Base-by-base conservation (phyloP, 2,113 vertebrate species). In the Rhinopomastus cyanomelas region DNA sequence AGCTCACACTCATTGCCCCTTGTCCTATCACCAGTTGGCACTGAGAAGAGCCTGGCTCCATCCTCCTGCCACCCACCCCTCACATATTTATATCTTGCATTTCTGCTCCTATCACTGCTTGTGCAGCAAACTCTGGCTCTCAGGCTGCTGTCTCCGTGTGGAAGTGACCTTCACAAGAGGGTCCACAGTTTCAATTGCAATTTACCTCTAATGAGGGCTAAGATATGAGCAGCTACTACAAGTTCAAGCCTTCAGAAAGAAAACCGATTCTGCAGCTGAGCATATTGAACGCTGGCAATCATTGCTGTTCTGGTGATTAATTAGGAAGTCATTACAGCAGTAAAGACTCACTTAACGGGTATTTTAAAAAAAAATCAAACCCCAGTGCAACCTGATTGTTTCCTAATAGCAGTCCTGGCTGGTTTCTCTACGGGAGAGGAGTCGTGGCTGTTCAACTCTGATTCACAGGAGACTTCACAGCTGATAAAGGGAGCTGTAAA, bases 61-160 rank as follows among this genome's bases (percentile, higher is more conserved):
- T n/a, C n/a, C n/a, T n/a, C n/a, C n/a, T n/a, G n/a, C n/a, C n/a
- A n/a, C n/a, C n/a, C n/a, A n/a, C n/a, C n/a, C n/a, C n/a, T n/a
- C n/a, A n/a, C n/a, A n/a, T n/a, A n/a, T n/a, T n/a, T n/a, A n/a
- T n/a, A n/a, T 51, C 39, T 79, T 79, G 11, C 26, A 18, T 87
- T 62, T 42, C 12, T 59, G 10, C 27, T 61, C 6, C 0, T 46
- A 57, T 30, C 0, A 0, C 44, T 60, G 44, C 37, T 61, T 3
- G 1, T 14, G 6, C 20, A 16, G 60, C 11, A 9, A 77, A 23
- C 30, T 75, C 77, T 29, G 57, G 19, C 25, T 67, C 34, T 21
- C 22, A 16, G 18, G 9, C 52, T 81, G 13, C 3, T 5, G 4
- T 25, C 4, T 0, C 52, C 76, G 48, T 1, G 0, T 32, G 27